These are phyloP conservation scores for Mormyrops attenuatus DNA, from an alignment of 2,797 vertebrate genomes.

Conservation along the genomic window DNA sequence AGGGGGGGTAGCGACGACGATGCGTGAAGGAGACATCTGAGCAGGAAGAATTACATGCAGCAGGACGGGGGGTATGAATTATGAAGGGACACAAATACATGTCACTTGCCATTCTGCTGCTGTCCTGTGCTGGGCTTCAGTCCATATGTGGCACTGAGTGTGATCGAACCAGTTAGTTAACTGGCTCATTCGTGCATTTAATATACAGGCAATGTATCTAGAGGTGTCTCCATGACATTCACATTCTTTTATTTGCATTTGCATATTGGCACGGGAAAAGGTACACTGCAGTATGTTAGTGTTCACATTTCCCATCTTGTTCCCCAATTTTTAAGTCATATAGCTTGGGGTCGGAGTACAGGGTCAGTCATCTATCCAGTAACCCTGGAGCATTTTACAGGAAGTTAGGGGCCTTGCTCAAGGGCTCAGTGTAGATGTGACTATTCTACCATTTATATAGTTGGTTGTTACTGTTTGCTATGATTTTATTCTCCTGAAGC, in stretches of 20 bases:
- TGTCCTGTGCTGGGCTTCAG: no score
- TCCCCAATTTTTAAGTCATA: neutral
- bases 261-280: neutral
- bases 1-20: neutral
- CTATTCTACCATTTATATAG: neutral
- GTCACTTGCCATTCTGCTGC: neutral
- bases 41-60: neutral
- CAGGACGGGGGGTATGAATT: neutral
- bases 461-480: neutral
- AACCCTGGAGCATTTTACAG: neutral
- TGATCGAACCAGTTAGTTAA: neutral
- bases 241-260: neutral
- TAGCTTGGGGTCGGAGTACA: neutral
- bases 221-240: neutral
- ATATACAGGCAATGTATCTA: neutral
- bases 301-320: neutral
- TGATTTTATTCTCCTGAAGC: neutral
- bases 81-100: neutral
- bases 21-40: conserved; percentile 5
- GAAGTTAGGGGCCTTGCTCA: neutral
- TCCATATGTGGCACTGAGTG: neutral
- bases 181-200: neutral
- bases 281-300: neutral
- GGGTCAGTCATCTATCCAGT: neutral
- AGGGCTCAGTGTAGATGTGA: neutral